phyloP scores from a whole-genome alignment of 2,113 vertebrate genomes.

The Eublepharis macularius region DNA sequence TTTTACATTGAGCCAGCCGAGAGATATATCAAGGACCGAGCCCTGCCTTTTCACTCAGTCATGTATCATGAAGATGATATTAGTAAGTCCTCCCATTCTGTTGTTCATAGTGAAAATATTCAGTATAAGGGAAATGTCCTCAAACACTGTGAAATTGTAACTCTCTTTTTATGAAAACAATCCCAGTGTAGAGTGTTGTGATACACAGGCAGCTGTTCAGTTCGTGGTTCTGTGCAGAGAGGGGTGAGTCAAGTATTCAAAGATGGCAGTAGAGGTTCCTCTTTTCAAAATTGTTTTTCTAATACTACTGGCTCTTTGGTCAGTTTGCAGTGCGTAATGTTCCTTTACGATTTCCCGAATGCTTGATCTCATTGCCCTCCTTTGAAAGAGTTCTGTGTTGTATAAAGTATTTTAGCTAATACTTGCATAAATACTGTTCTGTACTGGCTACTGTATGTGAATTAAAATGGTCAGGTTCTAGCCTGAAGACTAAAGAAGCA shows the following conservation, averaged over 20 bases:
- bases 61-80: constrained; percentile 98
- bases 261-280: not conserved
- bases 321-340: not conserved
- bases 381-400: not conserved
- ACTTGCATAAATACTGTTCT: not conserved
- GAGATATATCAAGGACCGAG: constrained; percentile 86
- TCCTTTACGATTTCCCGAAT: not conserved
- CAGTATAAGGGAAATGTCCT: not conserved
- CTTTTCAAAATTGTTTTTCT: not conserved
- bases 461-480: not conserved
- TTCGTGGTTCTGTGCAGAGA: not conserved
- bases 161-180: not conserved
- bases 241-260: not conserved
- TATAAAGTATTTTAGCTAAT: not conserved
- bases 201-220: not conserved
- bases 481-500: not conserved
- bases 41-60: constrained; percentile 89
- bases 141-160: not conserved
- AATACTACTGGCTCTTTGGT: not conserved
- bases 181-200: not conserved
- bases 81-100: constrained; percentile 79
- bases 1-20: constrained; percentile 96
- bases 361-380: not conserved
- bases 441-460: not conserved
- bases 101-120: constrained; percentile 24